Evolutionary conservation across 2,797 vertebrate species (phyloP), one percentile per base, ranked within the genome.

Genomic region (Macropodus opercularis): DNA sequence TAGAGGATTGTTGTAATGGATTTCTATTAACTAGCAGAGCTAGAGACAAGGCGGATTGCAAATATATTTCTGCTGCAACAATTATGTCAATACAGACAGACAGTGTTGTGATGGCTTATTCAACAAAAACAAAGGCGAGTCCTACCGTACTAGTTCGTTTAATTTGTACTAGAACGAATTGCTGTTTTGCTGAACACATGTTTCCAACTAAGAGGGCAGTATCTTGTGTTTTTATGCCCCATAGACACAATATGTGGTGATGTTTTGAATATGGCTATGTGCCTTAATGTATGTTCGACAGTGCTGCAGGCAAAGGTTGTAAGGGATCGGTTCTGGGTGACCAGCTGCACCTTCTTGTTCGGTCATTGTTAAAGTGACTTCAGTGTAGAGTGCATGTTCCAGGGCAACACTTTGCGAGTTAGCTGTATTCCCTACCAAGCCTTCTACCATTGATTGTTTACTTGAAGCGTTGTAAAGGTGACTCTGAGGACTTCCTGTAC

Each of bases 221-320:
- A 68, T 79, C 73, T 74, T 51, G 27, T 29, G 62, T 64, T 73
- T 75, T 34, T 40, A 61, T 84, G 54, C 75, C 80, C 84, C 69
- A 41, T 81, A 81, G 72, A 85, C 72, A 69, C 52, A 60, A 40
- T 70, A 73, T 67, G 67, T 85, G 74, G 81, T 89, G 83, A 80
- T 84, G 85, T 92, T 91, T 73, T 81, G 68, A 88, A 85, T 83
- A 85, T 83, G 89, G 90, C 90, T 81, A 91, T 90, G 92, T 93
- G 92, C 92, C 92, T 93, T 93, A 94, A 86, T 85, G 85, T 91
- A 80, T 85, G 85, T 91, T 80, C 85, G 83, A 77, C 81, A 82
- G 80, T 80, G 74, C 75, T 79, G 53, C 68, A 43, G 56, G 57
- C 76, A 69, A 76, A 79, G 68, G 64, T 72, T 68, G 60, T 42